Base-by-base conservation (phyloP, 2,888 invertebrate species). In the Campoplex nolae region DNA sequence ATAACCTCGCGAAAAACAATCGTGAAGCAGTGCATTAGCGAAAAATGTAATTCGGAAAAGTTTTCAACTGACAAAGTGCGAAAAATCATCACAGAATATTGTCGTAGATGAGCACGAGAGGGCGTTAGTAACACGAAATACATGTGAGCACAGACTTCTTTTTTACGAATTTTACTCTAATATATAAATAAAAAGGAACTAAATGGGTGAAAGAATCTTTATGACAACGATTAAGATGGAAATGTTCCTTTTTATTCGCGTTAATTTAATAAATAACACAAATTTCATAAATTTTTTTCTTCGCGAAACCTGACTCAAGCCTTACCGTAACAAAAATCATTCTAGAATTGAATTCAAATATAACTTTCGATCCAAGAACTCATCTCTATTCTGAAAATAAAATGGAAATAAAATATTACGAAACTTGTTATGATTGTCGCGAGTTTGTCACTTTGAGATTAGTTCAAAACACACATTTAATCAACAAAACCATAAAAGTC, bases 71-170 rank as follows among this genome's bases (percentile, higher is more conserved):
- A 13, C 3, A 38, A 23, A n/a, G 68, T 68, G 23, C 42, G 6
- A n/a, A 68, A 42, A 28, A 13, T 48, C 32, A 18, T 18, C 71
- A 2, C 71, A 51, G 13, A 38, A 13, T 51, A 73, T 32, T 35
- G 54, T n/a, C 48, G 13, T 7, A 18, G 54, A 54, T 54, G 73
- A 73, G 54, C 51, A 32, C 45, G 16, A 73, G 54, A 73, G 45
- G 48, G 73, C 54, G 73, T 28, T 18, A 32, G 62, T 16, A 18
- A 35, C 35, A 73, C n/a, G 51, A 48, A 32, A 13, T 45, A 45
- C 3, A 11, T 18, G 70, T 54, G 23, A 13, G 32, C 45, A 51
- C 32, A n/a, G n/a, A n/a, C 0, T n/a, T 38, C 23, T 23, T 68
- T n/a, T 45, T 68, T 9, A 68, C 11, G 42, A 9, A n/a, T 42